Evolutionary conservation across 2,113 vertebrate species (phyloP).

Genomic region (Pelecanoides urinatrix): DNA sequence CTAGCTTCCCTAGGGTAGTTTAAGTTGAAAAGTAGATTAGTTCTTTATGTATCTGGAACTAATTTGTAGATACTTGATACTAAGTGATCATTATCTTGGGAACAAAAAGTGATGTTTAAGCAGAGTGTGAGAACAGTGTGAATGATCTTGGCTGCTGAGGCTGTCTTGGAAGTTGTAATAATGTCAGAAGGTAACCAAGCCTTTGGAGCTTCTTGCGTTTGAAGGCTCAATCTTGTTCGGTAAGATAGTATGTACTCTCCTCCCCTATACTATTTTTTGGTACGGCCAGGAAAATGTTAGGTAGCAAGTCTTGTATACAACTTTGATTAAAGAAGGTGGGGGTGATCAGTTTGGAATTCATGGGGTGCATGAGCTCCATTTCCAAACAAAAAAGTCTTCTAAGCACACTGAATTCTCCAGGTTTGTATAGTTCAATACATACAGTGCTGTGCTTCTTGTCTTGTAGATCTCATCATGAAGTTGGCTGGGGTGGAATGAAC

Average conservation of each 20-base stretch:
- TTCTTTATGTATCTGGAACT: neutral
- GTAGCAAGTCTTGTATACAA: neutral
- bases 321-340: neutral
- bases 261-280: neutral
- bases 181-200: neutral
- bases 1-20: neutral
- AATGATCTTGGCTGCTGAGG: neutral
- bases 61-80: neutral
- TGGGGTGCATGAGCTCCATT: neutral
- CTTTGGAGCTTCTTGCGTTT: neutral
- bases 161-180: neutral
- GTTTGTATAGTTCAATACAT: neutral
- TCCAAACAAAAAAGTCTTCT: neutral
- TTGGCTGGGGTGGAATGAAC: neutral
- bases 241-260: neutral
- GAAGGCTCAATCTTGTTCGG: neutral
- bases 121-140: neutral
- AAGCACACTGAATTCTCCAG: neutral
- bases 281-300: neutral
- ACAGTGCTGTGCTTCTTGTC: neutral
- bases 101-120: neutral
- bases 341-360: neutral
- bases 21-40: neutral
- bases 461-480: neutral
- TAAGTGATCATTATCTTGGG: rapidly evolving